phyloP scores from a whole-genome alignment of 2,113 vertebrate species.

The Pomatorhinus ruficollis region DNA sequence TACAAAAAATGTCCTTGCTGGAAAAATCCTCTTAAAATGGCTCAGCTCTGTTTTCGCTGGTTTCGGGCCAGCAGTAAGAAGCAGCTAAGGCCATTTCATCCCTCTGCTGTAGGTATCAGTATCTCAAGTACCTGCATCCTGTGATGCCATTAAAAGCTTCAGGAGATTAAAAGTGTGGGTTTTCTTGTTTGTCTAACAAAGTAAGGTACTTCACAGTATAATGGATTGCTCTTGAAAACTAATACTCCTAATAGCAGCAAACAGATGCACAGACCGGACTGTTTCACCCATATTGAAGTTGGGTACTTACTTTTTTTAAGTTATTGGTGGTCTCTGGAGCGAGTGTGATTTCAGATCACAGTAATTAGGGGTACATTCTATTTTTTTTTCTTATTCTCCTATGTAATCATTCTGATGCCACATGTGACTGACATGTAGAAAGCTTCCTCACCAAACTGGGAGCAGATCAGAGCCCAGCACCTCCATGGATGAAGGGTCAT shows the following conservation, averaged over 20 bases:
- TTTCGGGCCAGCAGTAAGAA: not conserved
- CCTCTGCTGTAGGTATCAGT: slow-evolving; percentile 34
- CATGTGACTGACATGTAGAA: not conserved
- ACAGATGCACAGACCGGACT: not conserved
- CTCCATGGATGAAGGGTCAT: not conserved
- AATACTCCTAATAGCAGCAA: slow-evolving; percentile 16
- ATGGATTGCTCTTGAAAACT: slow-evolving; percentile 44
- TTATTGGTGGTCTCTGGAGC: not conserved
- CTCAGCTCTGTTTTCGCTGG: not conserved
- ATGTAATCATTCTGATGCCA: not conserved
- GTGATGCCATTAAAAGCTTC: slow-evolving; percentile 54
- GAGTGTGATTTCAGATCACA: not conserved
- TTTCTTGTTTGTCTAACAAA: slow-evolving; percentile 51
- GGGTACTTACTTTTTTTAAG: not conserved
- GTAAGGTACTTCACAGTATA: slow-evolving; percentile 20
- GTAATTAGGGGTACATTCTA: not conserved
- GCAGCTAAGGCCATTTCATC: slow-evolving; percentile 1
- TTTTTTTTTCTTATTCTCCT: not conserved
- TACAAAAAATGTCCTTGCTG: slow-evolving; percentile 21
- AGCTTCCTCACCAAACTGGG: not conserved
- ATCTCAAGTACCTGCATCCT: slow-evolving; percentile 39
- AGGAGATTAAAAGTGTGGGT: slow-evolving; percentile 39
- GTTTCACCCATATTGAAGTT: not conserved
- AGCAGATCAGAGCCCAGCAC: not conserved
- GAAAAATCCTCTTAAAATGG: slow-evolving; percentile 38